These are phyloP conservation scores for Microtus pennsylvanicus DNA, from an alignment of 2,113 vertebrate species.

Conservation along the genomic window DNA sequence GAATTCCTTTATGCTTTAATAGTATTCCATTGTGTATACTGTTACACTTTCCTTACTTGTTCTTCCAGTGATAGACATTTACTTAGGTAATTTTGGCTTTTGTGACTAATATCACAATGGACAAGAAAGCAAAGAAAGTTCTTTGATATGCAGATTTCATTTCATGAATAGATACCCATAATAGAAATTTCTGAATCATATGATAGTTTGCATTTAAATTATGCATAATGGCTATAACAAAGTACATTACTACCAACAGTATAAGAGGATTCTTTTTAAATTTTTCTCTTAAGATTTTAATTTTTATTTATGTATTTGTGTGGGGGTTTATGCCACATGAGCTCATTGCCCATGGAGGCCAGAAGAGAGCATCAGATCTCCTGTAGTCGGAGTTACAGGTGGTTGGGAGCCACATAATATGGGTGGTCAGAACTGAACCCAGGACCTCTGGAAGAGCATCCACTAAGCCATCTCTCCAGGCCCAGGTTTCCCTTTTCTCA, in stretches of 20 bases:
- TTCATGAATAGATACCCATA: no score
- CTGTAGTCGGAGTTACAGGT: neutral
- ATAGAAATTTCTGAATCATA: neutral
- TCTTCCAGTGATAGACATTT: neutral
- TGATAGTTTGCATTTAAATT: neutral
- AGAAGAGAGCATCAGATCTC: neutral
- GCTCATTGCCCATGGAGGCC: neutral
- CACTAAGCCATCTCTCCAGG: neutral
- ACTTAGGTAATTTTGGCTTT: neutral
- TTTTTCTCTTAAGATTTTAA: neutral
- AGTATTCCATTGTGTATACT: neutral
- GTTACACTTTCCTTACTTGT: neutral
- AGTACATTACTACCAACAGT: neutral
- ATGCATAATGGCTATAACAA: neutral
- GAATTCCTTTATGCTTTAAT: neutral
- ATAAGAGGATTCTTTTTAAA: neutral
- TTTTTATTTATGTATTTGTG: neutral
- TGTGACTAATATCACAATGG: neutral
- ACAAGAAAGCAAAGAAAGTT: neutral
- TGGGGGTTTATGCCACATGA: neutral
- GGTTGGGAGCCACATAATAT: neutral
- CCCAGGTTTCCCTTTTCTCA: neutral
- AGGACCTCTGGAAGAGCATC: neutral
- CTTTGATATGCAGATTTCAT: neutral
- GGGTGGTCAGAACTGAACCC: neutral